Evolutionary conservation across 1,140 invertebrate genomes (phyloP).

Genomic region (Panagrolaimus sp.): DNA sequence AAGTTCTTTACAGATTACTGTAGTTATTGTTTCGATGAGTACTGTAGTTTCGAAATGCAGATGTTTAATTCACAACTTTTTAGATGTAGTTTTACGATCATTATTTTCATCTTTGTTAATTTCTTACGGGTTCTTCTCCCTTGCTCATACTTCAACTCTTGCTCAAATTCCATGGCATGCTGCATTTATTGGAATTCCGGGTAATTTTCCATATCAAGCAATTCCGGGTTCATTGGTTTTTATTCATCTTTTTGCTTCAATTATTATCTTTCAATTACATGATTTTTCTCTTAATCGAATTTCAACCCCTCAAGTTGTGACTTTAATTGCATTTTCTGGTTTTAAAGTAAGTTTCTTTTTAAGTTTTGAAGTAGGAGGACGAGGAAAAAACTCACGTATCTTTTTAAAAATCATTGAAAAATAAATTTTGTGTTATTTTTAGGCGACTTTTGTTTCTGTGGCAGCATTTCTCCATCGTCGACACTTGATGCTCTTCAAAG

Average conservation of each 20-base stretch:
- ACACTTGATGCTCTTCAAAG: conserved; percentile 43
- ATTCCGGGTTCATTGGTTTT: conserved; percentile 29
- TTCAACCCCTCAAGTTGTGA: not conserved
- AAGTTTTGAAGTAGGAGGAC: conserved; percentile 1
- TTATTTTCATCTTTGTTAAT: conserved; percentile 4
- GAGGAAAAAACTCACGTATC: conserved; percentile 8
- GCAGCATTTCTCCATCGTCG: conserved; percentile 29
- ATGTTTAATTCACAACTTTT: conserved; percentile 20
- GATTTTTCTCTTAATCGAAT: not conserved
- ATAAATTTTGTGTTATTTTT: conserved; percentile 13
- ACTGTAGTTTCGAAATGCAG: not conserved
- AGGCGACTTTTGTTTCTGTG: conserved; percentile 24
- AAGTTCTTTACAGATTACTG: not conserved
- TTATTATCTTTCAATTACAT: conserved; percentile 16
- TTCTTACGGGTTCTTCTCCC: conserved; percentile 23
- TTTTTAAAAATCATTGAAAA: not conserved
- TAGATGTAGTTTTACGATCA: not conserved
- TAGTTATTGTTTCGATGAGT: not conserved
- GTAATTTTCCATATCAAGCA: conserved; percentile 33
- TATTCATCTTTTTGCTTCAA: conserved; percentile 31
- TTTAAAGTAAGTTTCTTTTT: conserved; percentile 17
- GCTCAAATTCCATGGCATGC: conserved; percentile 39
- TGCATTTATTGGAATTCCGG: conserved; percentile 37
- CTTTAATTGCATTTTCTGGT: conserved; percentile 10
- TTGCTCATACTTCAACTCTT: conserved; percentile 37